phyloP scores from a whole-genome alignment of 2,888 invertebrate genomes.

The Listrodromus nycthemerus region DNA sequence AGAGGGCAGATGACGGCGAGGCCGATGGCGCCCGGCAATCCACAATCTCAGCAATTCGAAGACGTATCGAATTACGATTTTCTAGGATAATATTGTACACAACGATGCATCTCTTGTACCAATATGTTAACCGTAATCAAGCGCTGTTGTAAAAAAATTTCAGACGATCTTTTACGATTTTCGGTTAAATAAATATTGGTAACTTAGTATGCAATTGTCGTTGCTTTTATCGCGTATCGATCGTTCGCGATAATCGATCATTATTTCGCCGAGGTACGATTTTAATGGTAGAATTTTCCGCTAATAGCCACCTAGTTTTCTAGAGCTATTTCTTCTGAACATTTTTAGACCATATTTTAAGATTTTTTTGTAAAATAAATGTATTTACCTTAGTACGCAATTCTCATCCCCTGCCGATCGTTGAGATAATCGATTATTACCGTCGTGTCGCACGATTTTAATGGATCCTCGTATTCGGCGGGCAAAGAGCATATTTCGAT shows the following conservation, averaged over 20 bases:
- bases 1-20: conserved; percentile 84
- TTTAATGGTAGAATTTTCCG: conserved; percentile 77
- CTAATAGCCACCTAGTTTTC: not conserved
- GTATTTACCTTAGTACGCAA: not conserved
- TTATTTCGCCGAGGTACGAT: conserved; percentile 78
- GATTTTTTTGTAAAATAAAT: not conserved
- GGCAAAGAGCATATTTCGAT: not conserved
- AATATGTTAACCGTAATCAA: conserved; percentile 1
- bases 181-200: conserved; percentile 2
- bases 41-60: conserved; percentile 85
- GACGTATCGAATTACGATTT: conserved; percentile 86
- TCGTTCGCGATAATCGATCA: not conserved
- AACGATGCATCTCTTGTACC: not conserved
- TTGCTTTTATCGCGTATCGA: not conserved
- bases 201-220: not conserved
- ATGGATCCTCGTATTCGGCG: not conserved
- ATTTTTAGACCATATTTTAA: not conserved
- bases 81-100: conserved; percentile 77
- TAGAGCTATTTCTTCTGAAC: not conserved
- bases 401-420: not conserved
- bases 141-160: not conserved
- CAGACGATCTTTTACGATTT: not conserved
- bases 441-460: not conserved
- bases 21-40: conserved; percentile 83
- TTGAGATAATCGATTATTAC: not conserved